phyloP scores from a whole-genome alignment of 2,888 invertebrate genomes.

The Polyommatus iphigenia region DNA sequence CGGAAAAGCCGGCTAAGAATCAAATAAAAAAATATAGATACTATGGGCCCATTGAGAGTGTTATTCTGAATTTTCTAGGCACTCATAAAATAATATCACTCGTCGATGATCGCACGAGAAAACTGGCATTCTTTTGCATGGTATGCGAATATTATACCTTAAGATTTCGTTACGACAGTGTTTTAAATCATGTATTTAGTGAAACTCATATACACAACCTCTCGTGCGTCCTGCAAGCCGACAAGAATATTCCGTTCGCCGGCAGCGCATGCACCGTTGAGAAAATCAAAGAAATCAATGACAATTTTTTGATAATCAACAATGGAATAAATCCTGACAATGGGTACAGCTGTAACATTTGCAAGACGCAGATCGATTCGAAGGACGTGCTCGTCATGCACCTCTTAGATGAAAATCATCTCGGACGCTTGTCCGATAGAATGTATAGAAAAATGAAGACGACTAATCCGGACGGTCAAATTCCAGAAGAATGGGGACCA shows the following conservation, averaged over 20 bases:
- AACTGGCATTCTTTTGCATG: conserved; percentile 73
- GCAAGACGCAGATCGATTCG: conserved; percentile 56
- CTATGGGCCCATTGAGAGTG: conserved; percentile 69
- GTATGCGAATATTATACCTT: conserved; percentile 74
- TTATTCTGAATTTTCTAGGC: conserved; percentile 60
- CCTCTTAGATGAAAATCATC: conserved; percentile 68
- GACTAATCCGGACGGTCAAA: conserved; percentile 57
- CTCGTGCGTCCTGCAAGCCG: conserved; percentile 64
- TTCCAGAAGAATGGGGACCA: conserved; percentile 73
- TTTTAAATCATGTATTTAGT: conserved; percentile 71
- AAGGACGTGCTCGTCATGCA: conserved; percentile 61
- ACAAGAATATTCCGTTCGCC: conserved; percentile 62
- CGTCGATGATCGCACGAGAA: conserved; percentile 71
- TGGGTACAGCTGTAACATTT: conserved; percentile 57
- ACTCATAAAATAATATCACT: conserved; percentile 67
- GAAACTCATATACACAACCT: conserved; percentile 69
- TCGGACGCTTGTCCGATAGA: conserved; percentile 66
- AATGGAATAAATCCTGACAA: conserved; percentile 56
- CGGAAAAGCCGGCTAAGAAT: conserved; percentile 62
- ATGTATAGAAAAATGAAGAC: conserved; percentile 60
- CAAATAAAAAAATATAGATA: conserved; percentile 70
- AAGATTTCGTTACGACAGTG: conserved; percentile 72
- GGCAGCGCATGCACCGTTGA: conserved; percentile 55
- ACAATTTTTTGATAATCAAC: conserved; percentile 56
- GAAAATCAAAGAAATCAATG: conserved; percentile 65